These are phyloP conservation scores for Epistrophella euchroma DNA, from an alignment of 2,888 invertebrate species.

Conservation along the genomic window DNA sequence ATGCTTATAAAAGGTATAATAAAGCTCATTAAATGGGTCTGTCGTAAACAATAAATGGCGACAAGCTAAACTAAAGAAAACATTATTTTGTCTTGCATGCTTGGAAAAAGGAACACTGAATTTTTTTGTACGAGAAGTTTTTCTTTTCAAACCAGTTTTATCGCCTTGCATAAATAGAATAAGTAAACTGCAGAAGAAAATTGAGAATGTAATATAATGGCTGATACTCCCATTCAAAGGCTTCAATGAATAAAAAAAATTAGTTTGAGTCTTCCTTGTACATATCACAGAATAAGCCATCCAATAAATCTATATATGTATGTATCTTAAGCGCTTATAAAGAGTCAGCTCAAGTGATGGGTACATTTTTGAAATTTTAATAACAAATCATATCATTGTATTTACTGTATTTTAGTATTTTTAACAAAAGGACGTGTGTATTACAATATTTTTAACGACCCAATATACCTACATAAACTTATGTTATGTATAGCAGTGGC, in stretches of 20 bases:
- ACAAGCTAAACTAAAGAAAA: slow-evolving; percentile 8
- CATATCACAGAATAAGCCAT: too few relatives aligned
- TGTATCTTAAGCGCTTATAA: too few relatives aligned
- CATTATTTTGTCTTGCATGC: neutral
- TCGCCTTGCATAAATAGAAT: neutral
- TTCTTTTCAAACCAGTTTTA: neutral
- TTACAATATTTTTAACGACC: too few relatives aligned
- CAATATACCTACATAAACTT: too few relatives aligned
- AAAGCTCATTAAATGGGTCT: slow-evolving; percentile 39
- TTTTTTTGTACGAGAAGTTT: neutral
- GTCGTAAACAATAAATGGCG: slow-evolving; percentile 40
- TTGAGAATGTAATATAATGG: neutral
- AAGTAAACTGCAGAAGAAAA: neutral
- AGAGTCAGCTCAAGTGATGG: too few relatives aligned
- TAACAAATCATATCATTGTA: too few relatives aligned
- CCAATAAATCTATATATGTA: too few relatives aligned
- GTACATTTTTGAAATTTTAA: too few relatives aligned
- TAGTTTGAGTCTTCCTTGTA: neutral
- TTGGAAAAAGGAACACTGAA: neutral
- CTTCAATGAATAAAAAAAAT: neutral
- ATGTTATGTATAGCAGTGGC: too few relatives aligned
- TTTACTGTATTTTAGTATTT: too few relatives aligned
- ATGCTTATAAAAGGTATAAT: slow-evolving; percentile 29
- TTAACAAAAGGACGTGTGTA: too few relatives aligned
- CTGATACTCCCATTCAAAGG: neutral